A percentile compares a stretch with the other conserved stretches of the same genome.
phyloP scores from a whole-genome alignment of 30 jellyfish, hydroid and myxozoan genomes.

The Phacellophora camtschatica region DNA sequence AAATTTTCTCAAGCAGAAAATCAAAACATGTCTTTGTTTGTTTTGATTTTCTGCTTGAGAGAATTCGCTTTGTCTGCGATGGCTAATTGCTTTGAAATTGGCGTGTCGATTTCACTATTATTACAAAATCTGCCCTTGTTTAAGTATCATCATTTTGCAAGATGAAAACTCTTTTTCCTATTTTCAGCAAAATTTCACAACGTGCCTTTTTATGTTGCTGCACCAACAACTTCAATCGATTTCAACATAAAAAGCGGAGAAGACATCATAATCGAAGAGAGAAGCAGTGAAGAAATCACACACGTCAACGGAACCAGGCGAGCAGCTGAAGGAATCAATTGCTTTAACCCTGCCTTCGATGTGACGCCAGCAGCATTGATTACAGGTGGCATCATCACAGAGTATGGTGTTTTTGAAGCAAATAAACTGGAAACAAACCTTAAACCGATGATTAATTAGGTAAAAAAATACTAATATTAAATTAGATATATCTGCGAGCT shows the following conservation, averaged over 20 bases:
- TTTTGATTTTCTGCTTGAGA: too few species aligned
- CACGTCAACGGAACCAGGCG: constrained; percentile 70
- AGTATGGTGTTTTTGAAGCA: constrained; percentile 82
- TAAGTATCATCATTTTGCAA: too few species aligned
- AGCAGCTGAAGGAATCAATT: constrained; percentile 83
- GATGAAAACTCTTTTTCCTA: too few species aligned
- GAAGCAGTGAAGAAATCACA: constrained; percentile 79
- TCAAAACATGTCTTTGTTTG: too few species aligned
- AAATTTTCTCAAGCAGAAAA: too few species aligned
- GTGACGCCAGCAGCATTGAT: constrained; percentile 94
- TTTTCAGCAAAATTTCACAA: constrained; percentile 72
- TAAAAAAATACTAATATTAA: too few species aligned
- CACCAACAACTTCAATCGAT: constrained; percentile 88
- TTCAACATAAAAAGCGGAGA: constrained; percentile 57
- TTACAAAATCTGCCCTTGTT: too few species aligned
- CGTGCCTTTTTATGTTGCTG: constrained; percentile 92
- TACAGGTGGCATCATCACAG: constrained; percentile 94
- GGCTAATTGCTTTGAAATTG: too few species aligned
- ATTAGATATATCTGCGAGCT: too few species aligned
- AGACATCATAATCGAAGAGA: constrained; percentile 80
- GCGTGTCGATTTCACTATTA: too few species aligned
- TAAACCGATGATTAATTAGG: not conserved
- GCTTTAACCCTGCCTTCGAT: constrained; percentile 95
- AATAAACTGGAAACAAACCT: constrained; percentile 35
- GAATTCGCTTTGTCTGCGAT: too few species aligned